These are phyloP conservation scores for Stictocephala bisonia DNA, from an alignment of 2,888 invertebrate genomes.

Conservation along the genomic window DNA sequence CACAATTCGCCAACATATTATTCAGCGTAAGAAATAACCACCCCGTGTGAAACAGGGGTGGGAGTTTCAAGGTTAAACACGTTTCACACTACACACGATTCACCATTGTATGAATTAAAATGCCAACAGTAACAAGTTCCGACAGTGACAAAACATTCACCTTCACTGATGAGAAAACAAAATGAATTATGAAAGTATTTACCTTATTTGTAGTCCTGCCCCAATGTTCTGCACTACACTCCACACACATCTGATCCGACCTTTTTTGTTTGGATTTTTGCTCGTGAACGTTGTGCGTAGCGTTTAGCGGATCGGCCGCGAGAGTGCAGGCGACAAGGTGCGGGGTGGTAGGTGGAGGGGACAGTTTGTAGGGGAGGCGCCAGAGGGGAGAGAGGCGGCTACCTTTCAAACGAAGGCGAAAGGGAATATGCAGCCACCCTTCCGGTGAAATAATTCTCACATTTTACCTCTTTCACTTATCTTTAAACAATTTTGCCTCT, in stretches of 20 bases:
- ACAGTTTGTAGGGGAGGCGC: constrained; percentile 43
- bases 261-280: constrained; percentile 47
- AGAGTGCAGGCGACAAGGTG: constrained; percentile 32
- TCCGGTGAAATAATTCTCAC: background rate
- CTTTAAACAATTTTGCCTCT: too few species aligned
- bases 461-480: too few species aligned
- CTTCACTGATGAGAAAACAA: constrained; percentile 9
- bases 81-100: background rate
- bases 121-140: too few species aligned
- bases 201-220: constrained; percentile 38
- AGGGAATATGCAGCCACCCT: too few species aligned
- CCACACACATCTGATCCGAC: constrained; percentile 39
- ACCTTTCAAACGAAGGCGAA: too few species aligned
- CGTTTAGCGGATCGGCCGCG: constrained; percentile 54
- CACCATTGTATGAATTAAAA: constrained; percentile 24
- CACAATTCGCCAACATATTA: background rate
- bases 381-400: constrained; percentile 39
- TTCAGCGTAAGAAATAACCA: constrained; percentile 1
- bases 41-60: background rate
- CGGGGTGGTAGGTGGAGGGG: constrained; percentile 39
- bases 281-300: constrained; percentile 41
- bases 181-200: background rate
- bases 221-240: constrained; percentile 26
- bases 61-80: constrained; percentile 38
- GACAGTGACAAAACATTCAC: too few species aligned